A percentile compares a stretch with the other conserved stretches of the same genome.
phyloP scores from a whole-genome alignment of 1,140 invertebrate genomes.

The Megalonaias nervosa region DNA sequence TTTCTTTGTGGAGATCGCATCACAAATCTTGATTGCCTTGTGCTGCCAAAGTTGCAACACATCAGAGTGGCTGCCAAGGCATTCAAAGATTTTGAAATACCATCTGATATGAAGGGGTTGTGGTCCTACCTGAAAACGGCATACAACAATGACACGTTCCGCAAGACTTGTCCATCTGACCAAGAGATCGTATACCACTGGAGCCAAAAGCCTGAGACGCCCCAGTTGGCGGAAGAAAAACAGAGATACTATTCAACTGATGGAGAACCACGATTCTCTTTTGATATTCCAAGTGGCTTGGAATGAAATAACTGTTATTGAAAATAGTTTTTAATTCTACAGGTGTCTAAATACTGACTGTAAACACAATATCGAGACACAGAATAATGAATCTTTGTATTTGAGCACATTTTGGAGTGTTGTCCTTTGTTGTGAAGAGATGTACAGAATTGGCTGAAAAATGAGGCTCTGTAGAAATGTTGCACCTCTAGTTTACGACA shows the following conservation, averaged over 20 bases:
- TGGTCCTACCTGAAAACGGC: constrained; percentile 78
- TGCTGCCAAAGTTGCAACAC: constrained; percentile 77
- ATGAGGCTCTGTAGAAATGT: no score
- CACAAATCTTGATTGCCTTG: constrained; percentile 75
- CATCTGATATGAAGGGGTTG: constrained; percentile 72
- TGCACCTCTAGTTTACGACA: no score
- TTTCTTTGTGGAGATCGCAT: constrained; percentile 73
- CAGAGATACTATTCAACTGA: constrained; percentile 59
- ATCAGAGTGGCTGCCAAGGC: constrained; percentile 75
- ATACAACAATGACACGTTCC: constrained; percentile 76
- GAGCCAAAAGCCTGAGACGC: constrained; percentile 73
- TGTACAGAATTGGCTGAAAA: no score
- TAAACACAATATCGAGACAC: no score
- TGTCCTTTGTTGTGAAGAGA: no score
- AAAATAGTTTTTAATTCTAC: no score
- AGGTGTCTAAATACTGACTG: no score
- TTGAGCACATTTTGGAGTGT: no score
- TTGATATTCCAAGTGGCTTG: constrained; percentile 39
- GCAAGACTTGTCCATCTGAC: constrained; percentile 77
- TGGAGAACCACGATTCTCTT: constrained; percentile 50
- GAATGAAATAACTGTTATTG: background rate
- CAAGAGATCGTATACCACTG: constrained; percentile 78
- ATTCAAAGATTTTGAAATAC: constrained; percentile 76
- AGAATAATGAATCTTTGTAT: no score
- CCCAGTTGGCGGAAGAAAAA: constrained; percentile 62